These are phyloP conservation scores for Lamellibrachia luymesi DNA, from an alignment of 1,140 invertebrate genomes.

Conservation along the genomic window DNA sequence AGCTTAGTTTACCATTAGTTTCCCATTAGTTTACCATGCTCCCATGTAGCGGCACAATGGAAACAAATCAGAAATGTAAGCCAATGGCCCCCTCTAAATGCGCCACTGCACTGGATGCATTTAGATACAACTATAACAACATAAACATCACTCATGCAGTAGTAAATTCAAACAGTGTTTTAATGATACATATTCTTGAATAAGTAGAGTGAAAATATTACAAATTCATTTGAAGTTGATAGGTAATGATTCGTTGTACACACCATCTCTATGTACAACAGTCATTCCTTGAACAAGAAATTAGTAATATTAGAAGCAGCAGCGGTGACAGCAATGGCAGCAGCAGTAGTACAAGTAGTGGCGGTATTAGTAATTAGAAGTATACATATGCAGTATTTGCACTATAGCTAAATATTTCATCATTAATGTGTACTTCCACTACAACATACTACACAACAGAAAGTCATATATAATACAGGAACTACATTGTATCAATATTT, in stretches of 20 bases:
- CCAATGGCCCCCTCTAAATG: no score
- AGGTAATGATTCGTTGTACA: background rate
- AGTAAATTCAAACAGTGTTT: background rate
- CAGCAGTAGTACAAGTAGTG: background rate
- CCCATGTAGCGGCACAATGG: background rate
- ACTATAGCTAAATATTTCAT: no score
- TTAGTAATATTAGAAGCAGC: background rate
- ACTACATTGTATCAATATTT: no score
- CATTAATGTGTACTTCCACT: no score
- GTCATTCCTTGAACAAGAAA: background rate
- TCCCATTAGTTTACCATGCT: background rate
- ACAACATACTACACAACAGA: no score
- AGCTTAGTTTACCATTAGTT: no score
- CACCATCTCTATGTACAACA: background rate
- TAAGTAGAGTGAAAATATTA: background rate
- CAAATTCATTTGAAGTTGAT: background rate
- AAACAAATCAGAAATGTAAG: background rate
- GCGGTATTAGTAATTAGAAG: background rate
- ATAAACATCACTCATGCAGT: background rate
- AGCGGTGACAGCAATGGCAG: background rate
- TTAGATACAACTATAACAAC: background rate
- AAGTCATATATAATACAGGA: no score
- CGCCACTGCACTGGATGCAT: background rate
- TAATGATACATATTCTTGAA: background rate
- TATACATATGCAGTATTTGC: no score